A percentile compares a stretch with the other conserved stretches of the same genome.
phyloP scores from a whole-genome alignment of 1,140 invertebrate species.

The Macrosteles quadrilineatus region DNA sequence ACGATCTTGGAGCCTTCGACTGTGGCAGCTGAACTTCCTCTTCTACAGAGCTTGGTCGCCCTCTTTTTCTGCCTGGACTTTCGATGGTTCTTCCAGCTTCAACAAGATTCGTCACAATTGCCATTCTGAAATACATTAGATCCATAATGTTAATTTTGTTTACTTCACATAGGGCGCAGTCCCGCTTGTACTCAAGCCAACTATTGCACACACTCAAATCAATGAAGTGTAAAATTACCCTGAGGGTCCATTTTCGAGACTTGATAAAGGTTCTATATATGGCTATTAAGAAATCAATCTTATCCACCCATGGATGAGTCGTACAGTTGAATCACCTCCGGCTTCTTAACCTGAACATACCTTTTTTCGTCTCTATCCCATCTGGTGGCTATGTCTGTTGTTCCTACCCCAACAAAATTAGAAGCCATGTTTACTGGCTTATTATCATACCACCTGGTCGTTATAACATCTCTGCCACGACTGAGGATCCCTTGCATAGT shows the following conservation, averaged over 20 bases:
- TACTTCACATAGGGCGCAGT: neutral
- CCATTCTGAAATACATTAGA: neutral
- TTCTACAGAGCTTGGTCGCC: neutral
- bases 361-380: slow-evolving; percentile 46
- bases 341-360: slow-evolving; percentile 45
- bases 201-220: slow-evolving; percentile 19
- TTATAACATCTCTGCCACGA: no score
- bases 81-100: neutral
- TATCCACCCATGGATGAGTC: slow-evolving; percentile 51
- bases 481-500: no score
- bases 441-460: no score
- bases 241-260: slow-evolving; percentile 34
- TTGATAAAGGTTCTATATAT: slow-evolving; percentile 35
- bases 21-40: neutral
- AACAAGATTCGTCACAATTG: neutral
- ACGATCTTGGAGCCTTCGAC: neutral
- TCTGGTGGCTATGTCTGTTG: slow-evolving; percentile 35
- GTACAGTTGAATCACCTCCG: slow-evolving; percentile 47
- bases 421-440: slow-evolving; percentile 26
- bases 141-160: neutral
- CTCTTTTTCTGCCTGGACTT: neutral
- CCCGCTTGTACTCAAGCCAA: neutral
- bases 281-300: slow-evolving; percentile 44
- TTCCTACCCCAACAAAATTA: slow-evolving; percentile 35
- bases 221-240: slow-evolving; percentile 28